A percentile compares a stretch with the other conserved stretches of the same genome.
phyloP scores from a whole-genome alignment of 1,140 invertebrate species.

The Bicyclus anynana region DNA sequence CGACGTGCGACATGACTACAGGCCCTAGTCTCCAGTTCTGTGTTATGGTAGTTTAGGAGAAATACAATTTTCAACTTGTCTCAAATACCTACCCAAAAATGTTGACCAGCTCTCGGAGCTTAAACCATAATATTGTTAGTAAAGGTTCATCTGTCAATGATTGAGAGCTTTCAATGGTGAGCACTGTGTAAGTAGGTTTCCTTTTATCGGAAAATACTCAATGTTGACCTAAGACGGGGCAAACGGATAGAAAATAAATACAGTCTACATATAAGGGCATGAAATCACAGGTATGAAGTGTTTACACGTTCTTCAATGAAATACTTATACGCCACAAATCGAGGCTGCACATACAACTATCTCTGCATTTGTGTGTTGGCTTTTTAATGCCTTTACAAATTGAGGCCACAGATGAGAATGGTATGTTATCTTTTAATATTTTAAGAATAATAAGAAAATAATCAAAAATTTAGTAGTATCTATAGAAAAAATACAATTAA shows the following conservation, averaged over 20 bases:
- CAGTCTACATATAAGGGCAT: constrained; percentile 22
- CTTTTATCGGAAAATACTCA: constrained; percentile 21
- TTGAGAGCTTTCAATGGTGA: constrained; percentile 13
- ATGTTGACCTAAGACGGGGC: constrained; percentile 19
- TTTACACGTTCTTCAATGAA: constrained; percentile 24
- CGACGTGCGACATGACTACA: no score
- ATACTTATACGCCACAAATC: constrained; percentile 15
- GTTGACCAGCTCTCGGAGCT: no score
- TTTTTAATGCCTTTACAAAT: background rate
- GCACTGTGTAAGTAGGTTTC: constrained; percentile 17
- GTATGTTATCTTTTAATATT: background rate
- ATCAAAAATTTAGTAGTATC: no score
- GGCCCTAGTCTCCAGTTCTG: no score
- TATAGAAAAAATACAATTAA: no score
- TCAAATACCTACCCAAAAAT: no score
- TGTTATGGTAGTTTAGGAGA: no score
- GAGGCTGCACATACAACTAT: background rate
- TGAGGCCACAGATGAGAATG: background rate
- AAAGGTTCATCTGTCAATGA: constrained; percentile 9
- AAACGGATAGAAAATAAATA: constrained; percentile 27
- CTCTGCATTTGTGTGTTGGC: background rate
- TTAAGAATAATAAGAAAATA: background rate
- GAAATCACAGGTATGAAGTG: constrained; percentile 26
- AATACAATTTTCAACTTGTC: no score
- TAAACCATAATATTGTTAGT: no score